Percentiles rank a stretch among this genome's conserved stretches.
phyloP scores from a whole-genome alignment of 37 sponge, comb jelly and placozoan genomes.

The Mnemiopsis leidyi region DNA sequence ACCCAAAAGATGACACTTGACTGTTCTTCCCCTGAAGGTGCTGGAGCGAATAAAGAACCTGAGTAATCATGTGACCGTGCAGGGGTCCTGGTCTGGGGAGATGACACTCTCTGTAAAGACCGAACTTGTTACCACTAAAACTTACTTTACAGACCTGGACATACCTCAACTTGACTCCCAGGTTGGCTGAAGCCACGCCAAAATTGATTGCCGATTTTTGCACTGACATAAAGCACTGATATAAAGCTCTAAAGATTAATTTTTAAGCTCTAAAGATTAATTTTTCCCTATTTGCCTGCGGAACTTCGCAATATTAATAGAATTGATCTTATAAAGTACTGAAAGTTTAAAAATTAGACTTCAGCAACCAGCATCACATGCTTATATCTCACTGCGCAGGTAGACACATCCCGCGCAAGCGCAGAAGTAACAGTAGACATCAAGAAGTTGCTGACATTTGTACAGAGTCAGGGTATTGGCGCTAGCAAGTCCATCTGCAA shows the following conservation, averaged over 20 bases:
- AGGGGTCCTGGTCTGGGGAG: conserved; percentile 71
- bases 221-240: too few species aligned
- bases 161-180: conserved; percentile 67
- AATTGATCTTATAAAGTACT: too few species aligned
- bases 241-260: too few species aligned
- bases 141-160: conserved; percentile 80
- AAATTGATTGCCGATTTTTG: too few species aligned
- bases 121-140: conserved; percentile 76
- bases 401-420: conserved; percentile 11
- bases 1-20: too few species aligned
- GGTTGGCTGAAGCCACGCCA: neutral
- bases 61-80: conserved; percentile 61
- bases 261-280: too few species aligned
- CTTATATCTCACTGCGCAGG: too few species aligned
- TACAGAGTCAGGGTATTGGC: conserved; percentile 79
- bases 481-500: conserved; percentile 66
- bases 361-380: too few species aligned
- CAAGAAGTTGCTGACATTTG: conserved; percentile 75
- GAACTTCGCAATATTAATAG: too few species aligned
- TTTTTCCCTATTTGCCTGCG: too few species aligned
- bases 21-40: neutral
- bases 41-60: conserved; percentile 59
- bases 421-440: conserved; percentile 81
- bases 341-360: too few species aligned
- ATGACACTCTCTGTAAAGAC: conserved; percentile 76